Evolutionary conservation across 2,113 vertebrate genomes (phyloP).

Genomic region (Corythoichthys intestinalis): DNA sequence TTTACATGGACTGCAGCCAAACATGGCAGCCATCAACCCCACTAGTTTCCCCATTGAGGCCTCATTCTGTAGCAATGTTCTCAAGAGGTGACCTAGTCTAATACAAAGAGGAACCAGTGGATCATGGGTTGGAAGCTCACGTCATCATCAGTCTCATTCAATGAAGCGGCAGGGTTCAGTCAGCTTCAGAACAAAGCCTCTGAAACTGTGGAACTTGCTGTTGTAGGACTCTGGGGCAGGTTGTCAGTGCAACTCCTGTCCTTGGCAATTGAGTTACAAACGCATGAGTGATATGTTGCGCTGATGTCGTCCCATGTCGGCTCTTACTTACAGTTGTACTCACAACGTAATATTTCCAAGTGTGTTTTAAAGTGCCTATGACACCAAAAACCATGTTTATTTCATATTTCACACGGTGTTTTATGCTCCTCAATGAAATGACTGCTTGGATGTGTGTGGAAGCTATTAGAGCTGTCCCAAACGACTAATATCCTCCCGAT

Average conservation of each 20-base stretch:
- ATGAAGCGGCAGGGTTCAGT: conserved; percentile 19
- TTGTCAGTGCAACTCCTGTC: conserved; percentile 19
- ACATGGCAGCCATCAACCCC: conserved; percentile 26
- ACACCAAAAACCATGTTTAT: no score
- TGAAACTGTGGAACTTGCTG: background rate
- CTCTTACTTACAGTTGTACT: conserved; percentile 27
- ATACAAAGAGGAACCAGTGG: conserved; percentile 21
- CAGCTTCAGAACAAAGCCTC: conserved; percentile 11
- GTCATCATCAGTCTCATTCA: conserved; percentile 21
- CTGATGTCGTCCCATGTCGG: conserved; percentile 40
- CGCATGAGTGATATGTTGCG: conserved; percentile 25
- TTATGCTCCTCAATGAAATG: no score
- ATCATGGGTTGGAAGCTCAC: conserved; percentile 32
- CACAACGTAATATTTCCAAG: background rate
- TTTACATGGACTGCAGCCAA: conserved; percentile 34
- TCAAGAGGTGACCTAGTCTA: conserved; percentile 40
- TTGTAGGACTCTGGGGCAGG: conserved; percentile 22
- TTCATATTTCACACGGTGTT: no score
- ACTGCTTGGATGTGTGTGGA: no score
- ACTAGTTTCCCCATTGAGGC: conserved; percentile 44
- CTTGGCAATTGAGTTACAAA: conserved; percentile 31
- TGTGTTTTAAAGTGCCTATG: no score
- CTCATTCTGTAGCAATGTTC: conserved; percentile 45
- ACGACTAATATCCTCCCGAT: no score
- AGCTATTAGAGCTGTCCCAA: no score